These are phyloP conservation scores for Sebastes paucispinis DNA, from an alignment of 2,797 vertebrate species.

Conservation along the genomic window DNA sequence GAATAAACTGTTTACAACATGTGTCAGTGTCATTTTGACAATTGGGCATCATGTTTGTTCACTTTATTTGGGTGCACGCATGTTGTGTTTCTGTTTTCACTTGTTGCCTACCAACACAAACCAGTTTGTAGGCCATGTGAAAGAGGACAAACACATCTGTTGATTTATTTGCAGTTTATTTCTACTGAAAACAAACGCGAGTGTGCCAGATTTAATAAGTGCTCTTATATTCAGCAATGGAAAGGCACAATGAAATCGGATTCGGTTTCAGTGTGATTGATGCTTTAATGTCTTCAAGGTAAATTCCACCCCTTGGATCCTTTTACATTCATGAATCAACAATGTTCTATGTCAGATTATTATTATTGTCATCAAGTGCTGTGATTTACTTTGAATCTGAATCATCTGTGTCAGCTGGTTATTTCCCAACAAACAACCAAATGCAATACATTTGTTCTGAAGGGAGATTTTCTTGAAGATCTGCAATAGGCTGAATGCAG, in stretches of 20 bases:
- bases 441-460: neutral
- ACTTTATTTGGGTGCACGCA: neutral
- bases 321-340: conserved; percentile 31
- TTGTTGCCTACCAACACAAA: conserved; percentile 19
- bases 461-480: neutral
- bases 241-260: conserved; percentile 25
- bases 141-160: conserved; percentile 10
- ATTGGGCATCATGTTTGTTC: neutral
- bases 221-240: neutral
- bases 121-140: neutral
- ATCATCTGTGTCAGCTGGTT: neutral
- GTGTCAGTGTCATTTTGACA: conserved; percentile 25
- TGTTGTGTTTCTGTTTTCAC: conserved; percentile 32
- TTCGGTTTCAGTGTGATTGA: conserved; percentile 3
- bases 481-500: neutral
- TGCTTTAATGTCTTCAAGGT: conserved; percentile 26
- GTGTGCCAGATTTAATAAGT: conserved; percentile 1
- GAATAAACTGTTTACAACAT: conserved; percentile 9
- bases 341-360: neutral
- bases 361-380: neutral
- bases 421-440: neutral
- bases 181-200: neutral
- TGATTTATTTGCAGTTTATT: conserved; percentile 22
- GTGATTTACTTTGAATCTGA: conserved; percentile 5
- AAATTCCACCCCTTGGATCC: conserved; percentile 28